Evolutionary conservation across 2,797 vertebrate species (phyloP).

Genomic region (Fistularia tabacaria): DNA sequence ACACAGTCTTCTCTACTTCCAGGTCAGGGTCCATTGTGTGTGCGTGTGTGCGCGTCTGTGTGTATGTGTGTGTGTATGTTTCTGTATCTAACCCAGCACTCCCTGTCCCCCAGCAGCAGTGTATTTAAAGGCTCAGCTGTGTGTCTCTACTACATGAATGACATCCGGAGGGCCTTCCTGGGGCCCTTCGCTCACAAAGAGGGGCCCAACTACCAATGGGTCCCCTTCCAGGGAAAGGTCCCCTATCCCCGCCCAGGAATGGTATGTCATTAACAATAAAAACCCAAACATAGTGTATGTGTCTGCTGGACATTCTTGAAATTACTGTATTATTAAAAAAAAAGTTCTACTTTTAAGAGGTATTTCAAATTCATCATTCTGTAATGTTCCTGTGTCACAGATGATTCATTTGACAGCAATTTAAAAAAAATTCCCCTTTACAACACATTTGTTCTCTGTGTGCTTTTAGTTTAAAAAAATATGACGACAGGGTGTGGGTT

Average conservation of each 20-base stretch:
- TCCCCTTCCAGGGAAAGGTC: slow-evolving; percentile 94
- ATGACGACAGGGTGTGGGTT: too few relatives aligned
- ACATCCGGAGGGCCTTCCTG: slow-evolving; percentile 94
- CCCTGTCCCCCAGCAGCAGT: slow-evolving; percentile 73
- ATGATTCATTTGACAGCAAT: too few relatives aligned
- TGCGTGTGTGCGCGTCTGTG: slow-evolving; percentile 13
- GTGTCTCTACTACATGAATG: slow-evolving; percentile 94
- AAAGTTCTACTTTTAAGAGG: too few relatives aligned
- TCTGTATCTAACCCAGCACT: slow-evolving; percentile 37
- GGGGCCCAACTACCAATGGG: slow-evolving; percentile 96
- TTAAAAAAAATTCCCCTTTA: too few relatives aligned
- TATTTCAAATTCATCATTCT: too few relatives aligned
- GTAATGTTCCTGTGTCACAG: too few relatives aligned
- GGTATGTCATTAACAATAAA: slow-evolving; percentile 70
- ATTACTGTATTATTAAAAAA: too few relatives aligned
- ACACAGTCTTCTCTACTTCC: slow-evolving; percentile 91
- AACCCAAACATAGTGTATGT: background rate
- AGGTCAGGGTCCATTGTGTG: slow-evolving; percentile 77
- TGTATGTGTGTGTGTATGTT: slow-evolving; percentile 16
- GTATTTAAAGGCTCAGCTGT: slow-evolving; percentile 94
- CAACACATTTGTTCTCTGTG: too few relatives aligned
- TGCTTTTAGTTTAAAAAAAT: too few relatives aligned
- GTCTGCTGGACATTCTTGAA: too few relatives aligned
- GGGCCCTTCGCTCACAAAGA: slow-evolving; percentile 98
- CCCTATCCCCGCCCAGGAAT: slow-evolving; percentile 96